Percentiles rank a stretch among this genome's conserved stretches.
Conservation (phyloP, 1,140 invertebrate genomes). For the Himalopsyche phryganea region DNA sequence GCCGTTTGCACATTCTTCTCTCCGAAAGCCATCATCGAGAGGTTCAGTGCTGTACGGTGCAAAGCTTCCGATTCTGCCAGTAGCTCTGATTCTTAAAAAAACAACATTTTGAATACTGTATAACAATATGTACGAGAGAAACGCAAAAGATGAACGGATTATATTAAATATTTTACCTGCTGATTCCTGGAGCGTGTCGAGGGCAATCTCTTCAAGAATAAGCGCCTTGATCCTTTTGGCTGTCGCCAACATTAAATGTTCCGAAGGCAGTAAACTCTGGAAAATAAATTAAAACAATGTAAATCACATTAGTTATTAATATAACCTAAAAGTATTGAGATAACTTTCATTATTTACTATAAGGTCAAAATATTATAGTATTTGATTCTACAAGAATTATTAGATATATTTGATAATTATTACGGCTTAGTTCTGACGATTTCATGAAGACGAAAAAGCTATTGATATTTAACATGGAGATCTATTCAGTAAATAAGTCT, state of each 20-base stretch:
- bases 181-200: slow-evolving; percentile 64
- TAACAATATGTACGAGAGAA: slow-evolving; percentile 13
- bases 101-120: not conserved
- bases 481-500: too few relatives aligned
- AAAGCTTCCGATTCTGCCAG: slow-evolving; percentile 74
- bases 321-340: too few relatives aligned
- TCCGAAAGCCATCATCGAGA: slow-evolving; percentile 78
- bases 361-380: too few relatives aligned
- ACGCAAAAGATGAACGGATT: not conserved
- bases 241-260: slow-evolving; percentile 82
- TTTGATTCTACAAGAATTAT: too few relatives aligned
- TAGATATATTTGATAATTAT: too few relatives aligned
- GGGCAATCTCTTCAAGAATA: slow-evolving; percentile 88
- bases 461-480: too few relatives aligned
- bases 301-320: too few relatives aligned
- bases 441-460: too few relatives aligned
- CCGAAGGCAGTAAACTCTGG: slow-evolving; percentile 66
- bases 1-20: slow-evolving; percentile 92
- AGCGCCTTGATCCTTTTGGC: slow-evolving; percentile 88
- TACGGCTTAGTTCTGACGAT: too few relatives aligned
- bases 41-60: slow-evolving; percentile 73
- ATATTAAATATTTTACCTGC: slow-evolving; percentile 37
- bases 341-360: too few relatives aligned
- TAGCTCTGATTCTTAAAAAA: slow-evolving; percentile 50
- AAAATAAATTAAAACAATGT: slow-evolving; percentile 1